These are phyloP conservation scores for Caenorhabditis sinica DNA, from an alignment of 2,888 invertebrate species.

Conservation along the genomic window DNA sequence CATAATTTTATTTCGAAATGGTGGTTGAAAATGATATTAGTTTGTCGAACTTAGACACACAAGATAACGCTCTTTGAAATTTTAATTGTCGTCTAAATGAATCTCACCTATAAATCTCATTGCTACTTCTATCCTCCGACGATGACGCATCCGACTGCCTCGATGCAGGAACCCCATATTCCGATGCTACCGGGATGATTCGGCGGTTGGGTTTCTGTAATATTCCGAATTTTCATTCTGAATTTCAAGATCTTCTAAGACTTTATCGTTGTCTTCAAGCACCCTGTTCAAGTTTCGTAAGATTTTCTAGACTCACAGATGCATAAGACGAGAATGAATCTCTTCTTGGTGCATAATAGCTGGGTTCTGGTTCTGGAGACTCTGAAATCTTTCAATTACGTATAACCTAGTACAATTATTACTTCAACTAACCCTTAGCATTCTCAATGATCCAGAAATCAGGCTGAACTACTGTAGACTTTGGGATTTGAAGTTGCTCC, in stretches of 20 bases:
- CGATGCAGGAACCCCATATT: slow-evolving; percentile 53
- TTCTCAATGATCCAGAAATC: slow-evolving; percentile 63
- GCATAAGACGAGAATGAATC: slow-evolving; percentile 53
- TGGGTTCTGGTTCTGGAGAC: slow-evolving; percentile 10
- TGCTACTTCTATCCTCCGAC: slow-evolving; percentile 50
- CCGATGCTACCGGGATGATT: slow-evolving; percentile 48
- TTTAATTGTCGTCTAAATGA: too few species aligned
- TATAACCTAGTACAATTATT: background rate
- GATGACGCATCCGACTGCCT: slow-evolving; percentile 44
- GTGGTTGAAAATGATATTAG: too few species aligned
- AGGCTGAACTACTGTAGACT: slow-evolving; percentile 42
- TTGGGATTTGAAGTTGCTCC: slow-evolving; percentile 49
- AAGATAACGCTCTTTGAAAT: too few species aligned
- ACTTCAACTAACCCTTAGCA: slow-evolving; percentile 26
- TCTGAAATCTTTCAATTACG: too few species aligned
- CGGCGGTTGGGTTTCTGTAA: slow-evolving; percentile 50
- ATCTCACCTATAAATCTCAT: slow-evolving; percentile 56
- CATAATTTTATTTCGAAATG: too few species aligned
- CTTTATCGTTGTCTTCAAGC: too few species aligned
- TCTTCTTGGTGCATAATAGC: slow-evolving; percentile 8
- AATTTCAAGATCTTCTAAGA: too few species aligned
- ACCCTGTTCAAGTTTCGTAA: too few species aligned
- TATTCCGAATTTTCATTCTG: background rate
- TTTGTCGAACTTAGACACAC: too few species aligned
- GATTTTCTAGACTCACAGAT: slow-evolving; percentile 35